Conservation (phyloP, 2,797 vertebrate species). For the Sitta carolinensis region DNA sequence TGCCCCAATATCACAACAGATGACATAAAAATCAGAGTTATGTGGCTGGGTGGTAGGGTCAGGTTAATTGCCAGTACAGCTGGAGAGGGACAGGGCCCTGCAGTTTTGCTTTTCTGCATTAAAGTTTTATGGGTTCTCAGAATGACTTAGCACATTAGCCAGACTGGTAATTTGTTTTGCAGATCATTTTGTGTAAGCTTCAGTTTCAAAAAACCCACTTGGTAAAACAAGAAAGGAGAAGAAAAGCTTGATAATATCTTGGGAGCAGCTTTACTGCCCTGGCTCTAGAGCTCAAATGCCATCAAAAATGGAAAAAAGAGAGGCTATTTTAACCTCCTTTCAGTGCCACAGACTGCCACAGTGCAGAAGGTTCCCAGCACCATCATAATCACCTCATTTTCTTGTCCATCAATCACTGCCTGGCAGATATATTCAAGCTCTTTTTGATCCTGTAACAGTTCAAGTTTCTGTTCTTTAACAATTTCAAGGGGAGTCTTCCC, state of each 20-base stretch:
- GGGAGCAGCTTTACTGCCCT: background rate
- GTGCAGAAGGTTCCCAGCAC: background rate
- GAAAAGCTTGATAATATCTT: background rate
- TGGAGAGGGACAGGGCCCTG: background rate
- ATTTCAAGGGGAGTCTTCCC: conserved; percentile 83
- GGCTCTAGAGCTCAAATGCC: background rate
- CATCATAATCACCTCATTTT: conserved; percentile 82
- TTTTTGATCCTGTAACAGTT: conserved; percentile 79
- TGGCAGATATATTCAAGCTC: conserved; percentile 87
- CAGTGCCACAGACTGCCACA: background rate
- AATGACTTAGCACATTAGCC: conserved; percentile 26
- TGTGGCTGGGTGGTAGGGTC: background rate
- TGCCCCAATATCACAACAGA: background rate
- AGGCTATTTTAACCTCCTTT: conserved; percentile 10
- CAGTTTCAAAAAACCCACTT: background rate
- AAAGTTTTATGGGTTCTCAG: background rate
- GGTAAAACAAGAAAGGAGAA: conserved; percentile 26
- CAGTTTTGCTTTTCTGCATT: conserved; percentile 6
- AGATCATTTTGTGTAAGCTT: conserved; percentile 30
- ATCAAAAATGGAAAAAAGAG: background rate
- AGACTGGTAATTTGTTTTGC: conserved; percentile 33
- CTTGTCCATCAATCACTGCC: conserved; percentile 81
- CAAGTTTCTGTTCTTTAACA: conserved; percentile 84
- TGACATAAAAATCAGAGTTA: background rate
- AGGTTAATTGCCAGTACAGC: background rate